These are phyloP conservation scores for Eciton burchellii DNA, from an alignment of 1,140 invertebrate genomes.

Conservation along the genomic window DNA sequence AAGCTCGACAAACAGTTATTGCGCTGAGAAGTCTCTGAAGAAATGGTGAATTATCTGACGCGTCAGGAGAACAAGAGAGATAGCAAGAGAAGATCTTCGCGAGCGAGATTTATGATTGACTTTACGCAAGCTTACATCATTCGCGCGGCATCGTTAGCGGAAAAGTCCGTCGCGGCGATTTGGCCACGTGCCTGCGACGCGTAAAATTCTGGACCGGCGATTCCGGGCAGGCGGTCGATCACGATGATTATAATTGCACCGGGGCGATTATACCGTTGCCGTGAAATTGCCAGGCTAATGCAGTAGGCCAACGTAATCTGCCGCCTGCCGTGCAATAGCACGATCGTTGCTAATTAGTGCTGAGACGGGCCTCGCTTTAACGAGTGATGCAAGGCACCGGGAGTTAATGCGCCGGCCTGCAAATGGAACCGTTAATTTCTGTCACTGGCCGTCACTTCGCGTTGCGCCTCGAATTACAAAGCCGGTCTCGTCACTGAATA, in stretches of 20 bases:
- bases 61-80: not conserved
- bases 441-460: slow-evolving; percentile 44
- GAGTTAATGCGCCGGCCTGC: slow-evolving; percentile 62
- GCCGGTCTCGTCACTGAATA: not conserved
- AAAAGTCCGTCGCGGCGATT: slow-evolving; percentile 13
- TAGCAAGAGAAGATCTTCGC: no score
- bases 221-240: slow-evolving; percentile 42
- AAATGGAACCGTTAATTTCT: slow-evolving; percentile 72
- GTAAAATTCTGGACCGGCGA: slow-evolving; percentile 7
- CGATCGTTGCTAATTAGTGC: slow-evolving; percentile 66
- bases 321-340: slow-evolving; percentile 16
- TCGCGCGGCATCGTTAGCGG: not conserved
- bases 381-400: slow-evolving; percentile 67
- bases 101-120: slow-evolving; percentile 1
- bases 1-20: no score
- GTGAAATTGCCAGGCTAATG: slow-evolving; percentile 72
- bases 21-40: no score
- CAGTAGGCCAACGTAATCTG: slow-evolving; percentile 59
- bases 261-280: slow-evolving; percentile 69
- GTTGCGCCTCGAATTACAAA: slow-evolving; percentile 21
- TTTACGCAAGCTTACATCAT: not conserved
- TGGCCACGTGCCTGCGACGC: slow-evolving; percentile 21
- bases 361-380: slow-evolving; percentile 65
- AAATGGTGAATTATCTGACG: not conserved
- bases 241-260: slow-evolving; percentile 67